A percentile compares a stretch with the other conserved stretches of the same genome.
phyloP scores from a whole-genome alignment of 2,797 vertebrate genomes.

The Mormyrops attenuatus region DNA sequence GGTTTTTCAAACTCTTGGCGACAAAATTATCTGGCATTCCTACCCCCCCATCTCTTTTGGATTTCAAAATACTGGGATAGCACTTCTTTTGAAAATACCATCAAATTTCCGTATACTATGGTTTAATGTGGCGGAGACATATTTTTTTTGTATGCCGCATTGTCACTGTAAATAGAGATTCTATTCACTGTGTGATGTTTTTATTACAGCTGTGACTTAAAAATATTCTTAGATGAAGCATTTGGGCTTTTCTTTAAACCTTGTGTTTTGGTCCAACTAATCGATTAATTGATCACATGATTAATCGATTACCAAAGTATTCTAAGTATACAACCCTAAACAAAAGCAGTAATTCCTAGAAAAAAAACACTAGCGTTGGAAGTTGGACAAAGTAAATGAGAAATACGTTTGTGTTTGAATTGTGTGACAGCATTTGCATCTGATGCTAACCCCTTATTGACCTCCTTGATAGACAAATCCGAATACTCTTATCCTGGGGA shows the following conservation, averaged over 20 bases:
- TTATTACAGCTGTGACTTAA: not conserved
- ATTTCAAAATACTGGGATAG: not conserved
- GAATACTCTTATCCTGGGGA: not conserved
- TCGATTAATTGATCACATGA: not conserved
- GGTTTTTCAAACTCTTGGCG: not conserved
- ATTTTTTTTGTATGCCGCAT: not conserved
- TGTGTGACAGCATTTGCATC: not conserved
- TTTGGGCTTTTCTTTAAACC: not conserved
- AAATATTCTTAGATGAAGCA: not conserved
- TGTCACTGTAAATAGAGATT: not conserved
- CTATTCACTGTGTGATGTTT: not conserved
- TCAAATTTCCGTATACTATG: not conserved
- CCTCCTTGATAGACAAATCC: not conserved
- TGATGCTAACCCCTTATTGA: not conserved
- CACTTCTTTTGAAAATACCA: not conserved
- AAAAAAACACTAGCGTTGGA: not conserved
- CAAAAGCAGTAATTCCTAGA: not conserved
- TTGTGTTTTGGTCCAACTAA: not conserved
- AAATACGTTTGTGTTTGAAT: not conserved
- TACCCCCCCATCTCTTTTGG: not conserved
- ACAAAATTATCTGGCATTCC: not conserved
- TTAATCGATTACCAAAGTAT: not conserved
- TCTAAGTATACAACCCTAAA: not conserved
- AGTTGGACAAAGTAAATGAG: not conserved
- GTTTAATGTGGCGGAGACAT: not conserved